A percentile compares a stretch with the other conserved stretches of the same genome.
phyloP scores from a whole-genome alignment of 2,888 invertebrate genomes.

The Dasypolia templi region DNA sequence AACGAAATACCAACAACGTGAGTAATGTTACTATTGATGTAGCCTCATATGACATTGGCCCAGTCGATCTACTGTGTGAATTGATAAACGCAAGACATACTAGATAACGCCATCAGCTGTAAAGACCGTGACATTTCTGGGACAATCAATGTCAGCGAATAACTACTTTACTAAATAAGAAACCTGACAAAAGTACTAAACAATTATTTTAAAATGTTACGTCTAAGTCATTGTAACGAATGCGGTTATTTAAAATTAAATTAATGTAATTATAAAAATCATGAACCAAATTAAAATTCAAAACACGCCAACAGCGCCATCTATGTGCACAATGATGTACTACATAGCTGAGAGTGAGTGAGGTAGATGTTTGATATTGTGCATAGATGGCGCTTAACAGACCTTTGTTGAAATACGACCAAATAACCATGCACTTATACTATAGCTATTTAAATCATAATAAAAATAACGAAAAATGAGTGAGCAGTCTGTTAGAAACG shows the following conservation, averaged over 20 bases:
- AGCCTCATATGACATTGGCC: slow-evolving; percentile 46
- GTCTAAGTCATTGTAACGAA: background rate
- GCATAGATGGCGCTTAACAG: slow-evolving; percentile 29
- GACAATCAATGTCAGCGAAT: slow-evolving; percentile 34
- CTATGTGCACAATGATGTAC: background rate
- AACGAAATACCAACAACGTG: slow-evolving; percentile 26
- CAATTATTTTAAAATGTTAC: background rate
- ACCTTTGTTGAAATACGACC: background rate
- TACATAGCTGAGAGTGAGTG: background rate
- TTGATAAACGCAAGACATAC: slow-evolving; percentile 34
- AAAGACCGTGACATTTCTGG: slow-evolving; percentile 25
- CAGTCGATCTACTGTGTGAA: slow-evolving; percentile 15
- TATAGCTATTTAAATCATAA: no score
- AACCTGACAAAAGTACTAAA: background rate
- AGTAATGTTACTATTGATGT: slow-evolving; percentile 47
- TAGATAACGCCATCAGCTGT: slow-evolving; percentile 28
- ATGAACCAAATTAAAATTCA: no score
- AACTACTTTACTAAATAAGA: background rate
- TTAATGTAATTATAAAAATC: no score
- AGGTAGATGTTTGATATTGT: rapidly evolving
- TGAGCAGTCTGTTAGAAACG: background rate
- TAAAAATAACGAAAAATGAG: no score
- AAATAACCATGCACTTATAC: no score
- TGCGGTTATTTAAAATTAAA: no score
- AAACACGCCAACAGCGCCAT: slow-evolving; percentile 44